phyloP scores from a whole-genome alignment of 2,888 invertebrate genomes.

The Oscheius sp. region DNA sequence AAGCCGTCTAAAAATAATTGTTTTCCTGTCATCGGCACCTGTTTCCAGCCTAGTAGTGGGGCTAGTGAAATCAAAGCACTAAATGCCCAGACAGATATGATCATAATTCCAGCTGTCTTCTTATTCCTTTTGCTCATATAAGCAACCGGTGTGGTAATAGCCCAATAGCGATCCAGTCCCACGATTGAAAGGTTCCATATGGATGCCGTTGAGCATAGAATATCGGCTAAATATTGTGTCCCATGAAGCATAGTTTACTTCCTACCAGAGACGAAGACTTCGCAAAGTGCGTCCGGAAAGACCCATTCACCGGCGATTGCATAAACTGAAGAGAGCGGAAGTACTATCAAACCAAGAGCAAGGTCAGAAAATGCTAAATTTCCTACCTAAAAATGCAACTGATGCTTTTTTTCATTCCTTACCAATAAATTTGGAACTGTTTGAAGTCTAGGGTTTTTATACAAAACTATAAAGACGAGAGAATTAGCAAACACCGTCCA shows the following conservation, averaged over 20 bases:
- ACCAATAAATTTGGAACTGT: slow-evolving; percentile 73
- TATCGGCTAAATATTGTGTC: slow-evolving; percentile 72
- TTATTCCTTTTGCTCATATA: slow-evolving; percentile 71
- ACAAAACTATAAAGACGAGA: slow-evolving; percentile 69
- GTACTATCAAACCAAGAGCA: slow-evolving; percentile 72
- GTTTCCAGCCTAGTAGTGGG: slow-evolving; percentile 73
- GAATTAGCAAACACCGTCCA: slow-evolving; percentile 70
- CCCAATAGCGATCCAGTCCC: slow-evolving; percentile 72
- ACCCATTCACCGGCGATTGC: slow-evolving; percentile 72
- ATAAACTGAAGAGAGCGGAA: slow-evolving; percentile 73
- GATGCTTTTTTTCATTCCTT: slow-evolving; percentile 12
- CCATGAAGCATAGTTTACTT: neutral
- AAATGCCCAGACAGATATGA: slow-evolving; percentile 72
- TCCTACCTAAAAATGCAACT: slow-evolving; percentile 68
- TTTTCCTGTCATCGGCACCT: slow-evolving; percentile 39
- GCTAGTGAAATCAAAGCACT: slow-evolving; percentile 73
- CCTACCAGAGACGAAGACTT: slow-evolving; percentile 72
- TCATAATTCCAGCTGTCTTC: slow-evolving; percentile 71
- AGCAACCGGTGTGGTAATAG: slow-evolving; percentile 72
- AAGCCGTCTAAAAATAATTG: slow-evolving; percentile 41
- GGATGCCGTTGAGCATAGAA: slow-evolving; percentile 73
- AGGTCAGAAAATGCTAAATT: slow-evolving; percentile 74
- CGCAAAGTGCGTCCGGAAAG: slow-evolving; percentile 72
- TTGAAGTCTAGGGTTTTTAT: slow-evolving; percentile 70
- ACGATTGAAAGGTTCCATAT: slow-evolving; percentile 74